phyloP scores from a whole-genome alignment of 2,797 vertebrate species.

The Gorsachius magnificus region DNA sequence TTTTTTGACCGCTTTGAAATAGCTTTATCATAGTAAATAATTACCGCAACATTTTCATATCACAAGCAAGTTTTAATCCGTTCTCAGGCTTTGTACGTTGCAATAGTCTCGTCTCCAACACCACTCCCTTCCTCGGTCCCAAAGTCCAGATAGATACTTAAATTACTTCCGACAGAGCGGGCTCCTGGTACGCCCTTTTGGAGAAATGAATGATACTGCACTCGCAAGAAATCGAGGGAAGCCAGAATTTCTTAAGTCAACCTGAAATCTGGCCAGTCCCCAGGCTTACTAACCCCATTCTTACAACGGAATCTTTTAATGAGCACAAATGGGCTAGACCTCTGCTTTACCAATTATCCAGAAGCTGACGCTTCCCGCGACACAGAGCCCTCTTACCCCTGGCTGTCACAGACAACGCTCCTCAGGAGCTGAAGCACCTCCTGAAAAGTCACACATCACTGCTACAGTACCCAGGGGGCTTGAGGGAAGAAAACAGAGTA shows the following conservation, averaged over 20 bases:
- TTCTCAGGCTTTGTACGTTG: not conserved
- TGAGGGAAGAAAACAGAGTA: not conserved
- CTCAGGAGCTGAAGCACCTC: not conserved
- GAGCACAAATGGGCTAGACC: not conserved
- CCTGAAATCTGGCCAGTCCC: not conserved
- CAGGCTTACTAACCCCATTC: not conserved
- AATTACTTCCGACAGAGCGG: not conserved
- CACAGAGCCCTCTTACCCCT: not conserved
- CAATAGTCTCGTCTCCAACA: not conserved
- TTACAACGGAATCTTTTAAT: accelerated
- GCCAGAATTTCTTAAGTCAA: not conserved
- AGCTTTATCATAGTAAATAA: not conserved
- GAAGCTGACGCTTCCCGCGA: accelerated
- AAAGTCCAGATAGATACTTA: not conserved
- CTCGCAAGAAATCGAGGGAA: accelerated
- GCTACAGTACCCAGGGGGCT: not conserved
- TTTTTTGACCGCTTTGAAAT: not conserved
- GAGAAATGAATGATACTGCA: not conserved
- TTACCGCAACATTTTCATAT: not conserved
- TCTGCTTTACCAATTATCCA: not conserved
- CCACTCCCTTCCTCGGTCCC: not conserved
- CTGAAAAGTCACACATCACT: accelerated
- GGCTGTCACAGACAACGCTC: accelerated
- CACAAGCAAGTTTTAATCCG: not conserved
- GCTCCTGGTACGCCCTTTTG: not conserved